These are phyloP conservation scores for Mixornis gularis DNA, from an alignment of 2,113 vertebrate species.

Conservation along the genomic window DNA sequence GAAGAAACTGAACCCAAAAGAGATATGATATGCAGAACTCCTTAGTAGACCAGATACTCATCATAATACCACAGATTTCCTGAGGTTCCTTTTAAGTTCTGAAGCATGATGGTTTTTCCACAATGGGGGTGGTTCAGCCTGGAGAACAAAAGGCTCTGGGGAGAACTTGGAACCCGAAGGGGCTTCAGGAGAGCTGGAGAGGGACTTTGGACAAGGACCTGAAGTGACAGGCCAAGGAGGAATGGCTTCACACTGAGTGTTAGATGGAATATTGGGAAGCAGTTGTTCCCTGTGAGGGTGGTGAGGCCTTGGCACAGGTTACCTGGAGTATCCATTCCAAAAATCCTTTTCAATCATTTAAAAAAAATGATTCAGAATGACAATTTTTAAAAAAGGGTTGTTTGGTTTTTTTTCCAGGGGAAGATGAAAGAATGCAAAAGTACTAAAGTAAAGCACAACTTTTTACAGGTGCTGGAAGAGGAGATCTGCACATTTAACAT, in stretches of 20 bases:
- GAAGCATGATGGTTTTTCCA: neutral
- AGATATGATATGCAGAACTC: neutral
- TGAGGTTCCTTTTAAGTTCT: neutral
- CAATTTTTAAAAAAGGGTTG: neutral
- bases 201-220: neutral
- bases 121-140: neutral
- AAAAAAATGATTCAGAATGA: neutral
- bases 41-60: neutral
- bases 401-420: neutral
- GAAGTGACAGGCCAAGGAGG: neutral
- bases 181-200: neutral
- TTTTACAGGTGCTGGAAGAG: neutral
- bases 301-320: neutral
- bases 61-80: neutral
- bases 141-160: neutral
- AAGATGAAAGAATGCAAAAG: neutral
- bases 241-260: neutral
- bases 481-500: neutral
- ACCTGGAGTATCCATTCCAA: neutral
- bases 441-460: neutral
- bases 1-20: neutral
- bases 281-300: too few relatives aligned
- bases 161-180: neutral
- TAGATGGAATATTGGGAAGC: neutral
- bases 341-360: neutral